Evolutionary conservation across 1,140 invertebrate species (phyloP).

Genomic region (Metopolophium dirhodum): DNA sequence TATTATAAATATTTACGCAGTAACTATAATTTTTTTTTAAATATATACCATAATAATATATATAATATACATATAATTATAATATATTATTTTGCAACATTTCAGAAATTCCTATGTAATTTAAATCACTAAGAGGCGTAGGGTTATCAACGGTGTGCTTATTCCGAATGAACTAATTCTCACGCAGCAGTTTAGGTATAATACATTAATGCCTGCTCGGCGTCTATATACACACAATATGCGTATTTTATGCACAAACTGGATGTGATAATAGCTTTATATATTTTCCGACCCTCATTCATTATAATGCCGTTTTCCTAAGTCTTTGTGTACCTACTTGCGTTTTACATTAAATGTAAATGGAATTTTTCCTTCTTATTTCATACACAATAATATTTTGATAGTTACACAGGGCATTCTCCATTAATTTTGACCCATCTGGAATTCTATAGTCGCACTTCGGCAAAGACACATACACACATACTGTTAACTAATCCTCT

Average conservation of each 20-base stretch:
- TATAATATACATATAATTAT: not conserved
- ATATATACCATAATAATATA: too few relatives aligned
- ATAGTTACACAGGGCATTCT: not conserved
- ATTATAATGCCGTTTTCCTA: not conserved
- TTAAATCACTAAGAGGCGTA: not conserved
- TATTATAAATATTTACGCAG: not conserved
- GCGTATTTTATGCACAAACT: not conserved
- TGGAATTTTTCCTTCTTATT: not conserved
- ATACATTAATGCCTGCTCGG: too few relatives aligned
- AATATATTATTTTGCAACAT: not conserved
- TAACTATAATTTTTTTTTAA: not conserved
- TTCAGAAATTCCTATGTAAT: not conserved
- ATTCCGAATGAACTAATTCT: not conserved
- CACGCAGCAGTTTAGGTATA: not conserved
- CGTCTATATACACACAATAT: too few relatives aligned
- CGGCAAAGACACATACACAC: too few relatives aligned
- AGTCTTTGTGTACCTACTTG: not conserved
- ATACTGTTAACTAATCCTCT: not conserved
- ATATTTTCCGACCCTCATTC: not conserved
- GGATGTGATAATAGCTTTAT: not conserved
- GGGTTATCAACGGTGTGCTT: not conserved
- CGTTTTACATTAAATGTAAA: not conserved
- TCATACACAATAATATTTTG: not conserved
- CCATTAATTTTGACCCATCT: not conserved
- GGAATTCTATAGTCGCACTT: not conserved